Percentiles rank a stretch among this genome's conserved stretches.
Conservation (phyloP, 1,140 invertebrate species). For the Zaprionus vittiger region DNA sequence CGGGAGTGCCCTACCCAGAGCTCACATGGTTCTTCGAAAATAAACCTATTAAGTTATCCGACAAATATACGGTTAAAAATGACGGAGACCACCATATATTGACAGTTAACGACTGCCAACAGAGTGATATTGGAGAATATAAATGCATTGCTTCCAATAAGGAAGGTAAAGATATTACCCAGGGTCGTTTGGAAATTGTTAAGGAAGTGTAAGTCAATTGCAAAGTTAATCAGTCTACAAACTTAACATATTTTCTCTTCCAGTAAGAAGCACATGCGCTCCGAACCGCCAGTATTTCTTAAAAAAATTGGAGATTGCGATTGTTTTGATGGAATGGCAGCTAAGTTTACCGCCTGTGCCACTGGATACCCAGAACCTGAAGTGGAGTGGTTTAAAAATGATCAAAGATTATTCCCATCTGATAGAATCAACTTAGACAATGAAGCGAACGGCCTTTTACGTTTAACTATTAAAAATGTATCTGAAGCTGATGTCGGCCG, state of each 20-base stretch:
- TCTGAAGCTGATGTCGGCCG: slow-evolving; percentile 92
- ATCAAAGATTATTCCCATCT: slow-evolving; percentile 90
- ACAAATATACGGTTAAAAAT: slow-evolving; percentile 88
- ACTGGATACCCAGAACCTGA: slow-evolving; percentile 94
- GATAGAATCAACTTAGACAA: slow-evolving; percentile 92
- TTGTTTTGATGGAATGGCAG: slow-evolving; percentile 93
- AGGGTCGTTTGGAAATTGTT: slow-evolving; percentile 90
- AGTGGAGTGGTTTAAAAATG: slow-evolving; percentile 93
- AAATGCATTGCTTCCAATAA: slow-evolving; percentile 91
- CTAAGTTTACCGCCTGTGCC: slow-evolving; percentile 95
- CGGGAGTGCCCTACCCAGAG: slow-evolving; percentile 94
- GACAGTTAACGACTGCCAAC: slow-evolving; percentile 89
- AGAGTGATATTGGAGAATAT: slow-evolving; percentile 90
- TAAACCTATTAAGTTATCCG: slow-evolving; percentile 87
- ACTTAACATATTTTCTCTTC: background rate
- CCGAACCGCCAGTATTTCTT: slow-evolving; percentile 93
- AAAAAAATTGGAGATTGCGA: slow-evolving; percentile 96
- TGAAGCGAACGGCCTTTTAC: slow-evolving; percentile 89
- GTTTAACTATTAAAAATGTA: slow-evolving; percentile 90
- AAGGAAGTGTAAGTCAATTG: slow-evolving; percentile 90
- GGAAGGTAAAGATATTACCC: slow-evolving; percentile 91
- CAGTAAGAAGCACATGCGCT: slow-evolving; percentile 88
- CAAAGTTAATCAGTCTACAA: background rate
- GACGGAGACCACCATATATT: slow-evolving; percentile 92
- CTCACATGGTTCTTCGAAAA: slow-evolving; percentile 94